Evolutionary conservation across 2,797 vertebrate genomes (phyloP).

Genomic region (Pipistrellus nathusii): DNA sequence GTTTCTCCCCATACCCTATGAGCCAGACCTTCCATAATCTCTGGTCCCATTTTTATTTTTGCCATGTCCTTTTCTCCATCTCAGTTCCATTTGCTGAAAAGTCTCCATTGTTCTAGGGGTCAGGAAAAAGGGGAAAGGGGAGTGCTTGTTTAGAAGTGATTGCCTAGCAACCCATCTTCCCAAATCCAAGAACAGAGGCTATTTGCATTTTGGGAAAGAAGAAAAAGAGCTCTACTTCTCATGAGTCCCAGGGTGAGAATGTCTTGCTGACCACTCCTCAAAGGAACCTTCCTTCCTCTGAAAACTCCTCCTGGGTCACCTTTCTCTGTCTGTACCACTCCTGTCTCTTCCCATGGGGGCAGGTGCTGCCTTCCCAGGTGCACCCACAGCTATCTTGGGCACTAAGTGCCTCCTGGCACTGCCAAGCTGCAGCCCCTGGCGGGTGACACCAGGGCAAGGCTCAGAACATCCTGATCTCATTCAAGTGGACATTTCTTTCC

Average conservation of each 20-base stretch:
- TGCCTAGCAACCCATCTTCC: conserved; percentile 87
- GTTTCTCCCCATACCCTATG: not conserved
- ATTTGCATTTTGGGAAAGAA: conserved; percentile 87
- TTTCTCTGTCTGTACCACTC: conserved; percentile 49
- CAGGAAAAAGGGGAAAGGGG: conserved; percentile 73
- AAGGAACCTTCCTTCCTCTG: conserved; percentile 75
- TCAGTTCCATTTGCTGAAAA: conserved; percentile 82
- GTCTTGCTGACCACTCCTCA: conserved; percentile 81
- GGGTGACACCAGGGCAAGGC: conserved; percentile 57
- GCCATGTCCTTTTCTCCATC: conserved; percentile 79
- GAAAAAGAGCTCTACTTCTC: conserved; percentile 74
- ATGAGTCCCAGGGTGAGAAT: conserved; percentile 73
- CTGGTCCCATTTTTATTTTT: conserved; percentile 77
- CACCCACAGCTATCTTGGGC: conserved; percentile 23
- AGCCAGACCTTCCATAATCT: conserved; percentile 43
- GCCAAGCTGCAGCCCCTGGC: conserved; percentile 34
- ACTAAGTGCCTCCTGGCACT: conserved; percentile 32
- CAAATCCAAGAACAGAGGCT: conserved; percentile 79
- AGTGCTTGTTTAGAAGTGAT: conserved; percentile 82
- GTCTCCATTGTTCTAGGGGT: conserved; percentile 74
- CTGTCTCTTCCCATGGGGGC: not conserved
- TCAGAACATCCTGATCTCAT: conserved; percentile 80
- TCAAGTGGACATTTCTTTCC: conserved; percentile 70
- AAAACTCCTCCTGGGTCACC: conserved; percentile 78
- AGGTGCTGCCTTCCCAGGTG: not conserved